Evolutionary conservation across 2,888 invertebrate genomes (phyloP), one percentile per base, ranked within the genome.

Genomic region (Hipparchia sbordonii): DNA sequence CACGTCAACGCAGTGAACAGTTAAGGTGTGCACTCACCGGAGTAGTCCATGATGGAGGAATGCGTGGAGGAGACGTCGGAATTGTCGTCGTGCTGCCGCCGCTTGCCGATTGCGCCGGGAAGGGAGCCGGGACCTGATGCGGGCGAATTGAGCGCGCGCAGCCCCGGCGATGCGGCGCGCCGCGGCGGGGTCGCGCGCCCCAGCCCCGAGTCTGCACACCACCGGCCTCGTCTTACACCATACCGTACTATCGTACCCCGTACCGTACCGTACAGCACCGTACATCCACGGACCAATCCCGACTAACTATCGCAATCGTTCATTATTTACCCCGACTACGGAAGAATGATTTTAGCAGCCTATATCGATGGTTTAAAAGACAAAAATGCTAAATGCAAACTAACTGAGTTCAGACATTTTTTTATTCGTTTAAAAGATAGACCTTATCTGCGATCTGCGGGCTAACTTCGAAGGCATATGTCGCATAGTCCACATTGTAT

Each of bases 131-230:
- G 78, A 39, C 79, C 79, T 74, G 97, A 97, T 57, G 88, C 89
- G 67, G 97, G 97, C 77, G 97, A 97, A 81, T 96, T 96, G 82
- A 97, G 95, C 90, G 97, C 96, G 85, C 97, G 95, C 95, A 97
- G 95, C 72, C 97, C 97, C 45, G 97, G 97, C 78, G 97, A 97
- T 70, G 97, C 97, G 61, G 97, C 97, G 85, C 98, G 95, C 78
- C 98, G 95, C 67, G 98, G 97, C 72, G 98, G 98, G 72, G 98
- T 98, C 67, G 97, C 97, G 83, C 97, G 95, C 65, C 98, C 98
- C 90, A 97, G 94, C 78, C 97, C 98, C 80, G 97, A 97, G 95
- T 97, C 97, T 90, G 97, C 71, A 74, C 67, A 74, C 71, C 72
- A 72, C 72, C 65, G 23, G n/a, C 56, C 6, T 13, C 2, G n/a